These are phyloP conservation scores for Apodemia duryi DNA, from an alignment of 2,888 invertebrate genomes.

Conservation along the genomic window DNA sequence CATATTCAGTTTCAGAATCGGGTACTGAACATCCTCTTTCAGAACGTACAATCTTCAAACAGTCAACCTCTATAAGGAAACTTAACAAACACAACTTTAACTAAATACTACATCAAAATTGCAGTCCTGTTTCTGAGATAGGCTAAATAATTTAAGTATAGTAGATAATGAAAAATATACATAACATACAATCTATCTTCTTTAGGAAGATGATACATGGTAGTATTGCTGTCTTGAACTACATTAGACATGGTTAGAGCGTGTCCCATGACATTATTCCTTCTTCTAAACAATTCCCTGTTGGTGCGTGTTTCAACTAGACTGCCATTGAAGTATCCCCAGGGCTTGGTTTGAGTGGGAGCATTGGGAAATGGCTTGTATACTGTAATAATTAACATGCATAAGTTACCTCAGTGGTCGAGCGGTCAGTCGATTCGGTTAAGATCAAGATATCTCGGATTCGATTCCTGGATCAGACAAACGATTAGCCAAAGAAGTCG, in stretches of 20 bases:
- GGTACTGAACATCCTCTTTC: too few relatives aligned
- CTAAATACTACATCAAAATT: too few relatives aligned
- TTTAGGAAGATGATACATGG: constrained; percentile 45
- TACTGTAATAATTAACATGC: constrained; percentile 40
- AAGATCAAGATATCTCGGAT: neutral
- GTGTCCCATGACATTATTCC: constrained; percentile 52
- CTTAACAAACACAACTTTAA: too few relatives aligned
- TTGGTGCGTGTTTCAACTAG: constrained; percentile 43
- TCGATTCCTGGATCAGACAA: neutral
- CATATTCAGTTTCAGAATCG: too few relatives aligned
- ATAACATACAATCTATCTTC: constrained; percentile 59
- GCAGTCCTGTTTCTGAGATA: too few relatives aligned
- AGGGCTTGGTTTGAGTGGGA: constrained; percentile 36
- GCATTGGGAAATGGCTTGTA: constrained; percentile 45
- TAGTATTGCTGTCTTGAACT: constrained; percentile 56
- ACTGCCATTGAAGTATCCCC: constrained; percentile 48
- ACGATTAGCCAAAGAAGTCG: too few relatives aligned
- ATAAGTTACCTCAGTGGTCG: neutral
- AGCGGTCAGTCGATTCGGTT: neutral
- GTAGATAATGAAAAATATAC: neutral
- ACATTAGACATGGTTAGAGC: constrained; percentile 57
- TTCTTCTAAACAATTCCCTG: constrained; percentile 48
- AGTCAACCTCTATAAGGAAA: too few relatives aligned
- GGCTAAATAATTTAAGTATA: neutral
- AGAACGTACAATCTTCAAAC: too few relatives aligned